Conservation (phyloP, 23 tunicate genomes). For the Pegea sp. region DNA sequence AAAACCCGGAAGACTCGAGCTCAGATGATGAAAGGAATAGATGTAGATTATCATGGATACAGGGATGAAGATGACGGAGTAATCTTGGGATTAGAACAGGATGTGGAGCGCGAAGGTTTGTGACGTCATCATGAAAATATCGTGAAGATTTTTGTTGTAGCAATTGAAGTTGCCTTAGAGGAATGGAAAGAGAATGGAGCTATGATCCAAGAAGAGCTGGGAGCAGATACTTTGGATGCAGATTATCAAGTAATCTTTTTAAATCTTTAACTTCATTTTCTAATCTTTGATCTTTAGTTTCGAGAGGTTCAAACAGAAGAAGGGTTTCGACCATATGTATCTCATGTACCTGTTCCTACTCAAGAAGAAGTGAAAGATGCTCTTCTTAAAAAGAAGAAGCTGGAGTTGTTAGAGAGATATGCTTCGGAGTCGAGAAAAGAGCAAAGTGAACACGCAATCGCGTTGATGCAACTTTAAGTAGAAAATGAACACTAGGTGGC, state of each 20-base stretch:
- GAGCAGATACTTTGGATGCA: not conserved
- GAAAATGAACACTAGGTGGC: no score
- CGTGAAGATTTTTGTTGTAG: constrained; percentile 1
- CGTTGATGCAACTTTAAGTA: constrained; percentile 64
- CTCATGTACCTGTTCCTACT: constrained; percentile 97
- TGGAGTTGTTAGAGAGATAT: constrained; percentile 62
- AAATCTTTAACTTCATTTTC: not conserved
- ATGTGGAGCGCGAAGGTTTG: constrained; percentile 47
- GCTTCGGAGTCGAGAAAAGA: constrained; percentile 74
- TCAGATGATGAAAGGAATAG: constrained; percentile 69
- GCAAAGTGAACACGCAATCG: constrained; percentile 77
- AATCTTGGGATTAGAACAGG: constrained; percentile 61
- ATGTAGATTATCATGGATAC: constrained; percentile 98
- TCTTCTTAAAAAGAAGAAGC: constrained; percentile 59
- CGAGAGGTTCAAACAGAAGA: constrained; percentile 62
- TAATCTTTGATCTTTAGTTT: constrained; percentile 10
- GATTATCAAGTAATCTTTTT: not conserved
- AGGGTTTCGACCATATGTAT: constrained; percentile 59
- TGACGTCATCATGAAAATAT: not conserved
- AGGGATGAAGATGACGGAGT: constrained; percentile 99
- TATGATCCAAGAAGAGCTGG: constrained; percentile 16
- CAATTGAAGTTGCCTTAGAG: constrained; percentile 40
- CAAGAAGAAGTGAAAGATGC: constrained; percentile 94
- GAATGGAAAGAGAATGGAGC: constrained; percentile 31
- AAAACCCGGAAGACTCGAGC: constrained; percentile 68